Evolutionary conservation across 2,797 vertebrate genomes (phyloP).

Genomic region (Tapera naevia): DNA sequence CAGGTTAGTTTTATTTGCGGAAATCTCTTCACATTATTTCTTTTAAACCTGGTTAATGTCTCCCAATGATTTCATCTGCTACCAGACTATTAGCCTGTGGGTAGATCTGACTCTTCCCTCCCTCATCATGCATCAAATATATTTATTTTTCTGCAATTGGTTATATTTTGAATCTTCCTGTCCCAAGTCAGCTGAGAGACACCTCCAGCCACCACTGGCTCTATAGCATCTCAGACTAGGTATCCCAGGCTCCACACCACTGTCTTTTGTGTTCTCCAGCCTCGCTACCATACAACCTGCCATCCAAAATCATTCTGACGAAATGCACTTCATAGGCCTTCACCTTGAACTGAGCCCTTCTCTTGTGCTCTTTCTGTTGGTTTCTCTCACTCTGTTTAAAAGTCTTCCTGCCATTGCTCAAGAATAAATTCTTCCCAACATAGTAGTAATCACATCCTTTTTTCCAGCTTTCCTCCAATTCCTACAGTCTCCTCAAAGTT

Average conservation of each 20-base stretch:
- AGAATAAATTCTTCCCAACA: background rate
- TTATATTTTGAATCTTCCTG: background rate
- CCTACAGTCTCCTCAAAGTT: background rate
- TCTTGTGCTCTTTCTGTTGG: background rate
- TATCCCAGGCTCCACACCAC: background rate
- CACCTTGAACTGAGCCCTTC: background rate
- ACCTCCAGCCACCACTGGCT: background rate
- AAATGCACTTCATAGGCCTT: background rate
- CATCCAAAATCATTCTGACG: background rate
- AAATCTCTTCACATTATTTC: background rate
- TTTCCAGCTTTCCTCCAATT: background rate
- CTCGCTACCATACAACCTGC: background rate
- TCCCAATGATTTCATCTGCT: background rate
- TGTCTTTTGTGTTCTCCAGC: background rate
- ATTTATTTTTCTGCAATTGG: background rate
- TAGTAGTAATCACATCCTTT: background rate
- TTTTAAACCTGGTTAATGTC: background rate
- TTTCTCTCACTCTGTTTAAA: background rate
- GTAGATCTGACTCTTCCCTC: background rate
- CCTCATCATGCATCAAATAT: background rate
- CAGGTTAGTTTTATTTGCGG: slow-evolving; percentile 19
- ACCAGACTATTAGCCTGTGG: background rate
- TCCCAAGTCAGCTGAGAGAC: background rate
- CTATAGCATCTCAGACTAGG: background rate
- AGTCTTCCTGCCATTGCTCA: background rate